Evolutionary conservation across 2,113 vertebrate genomes (phyloP).

Genomic region (Pantherophis guttatus): DNA sequence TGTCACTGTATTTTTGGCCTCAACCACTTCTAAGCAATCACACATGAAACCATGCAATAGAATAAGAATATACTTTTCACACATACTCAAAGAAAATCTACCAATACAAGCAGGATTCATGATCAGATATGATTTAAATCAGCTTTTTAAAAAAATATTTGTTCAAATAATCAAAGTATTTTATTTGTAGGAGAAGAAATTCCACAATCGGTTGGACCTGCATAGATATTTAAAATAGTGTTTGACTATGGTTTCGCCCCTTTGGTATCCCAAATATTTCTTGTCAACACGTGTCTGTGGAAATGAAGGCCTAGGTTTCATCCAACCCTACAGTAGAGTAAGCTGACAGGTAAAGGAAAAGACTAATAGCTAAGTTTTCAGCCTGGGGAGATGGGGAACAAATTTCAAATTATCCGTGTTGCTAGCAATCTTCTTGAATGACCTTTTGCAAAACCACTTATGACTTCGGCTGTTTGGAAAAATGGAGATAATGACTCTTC

Average conservation of each 20-base stretch:
- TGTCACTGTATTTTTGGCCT: background rate
- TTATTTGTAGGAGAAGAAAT: background rate
- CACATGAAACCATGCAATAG: background rate
- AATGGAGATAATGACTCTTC: slow-evolving; percentile 26
- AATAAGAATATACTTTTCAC: background rate
- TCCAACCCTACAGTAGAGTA: background rate
- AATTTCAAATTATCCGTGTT: slow-evolving; percentile 26
- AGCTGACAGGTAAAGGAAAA: slow-evolving; percentile 27
- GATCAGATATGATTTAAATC: background rate
- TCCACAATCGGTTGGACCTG: background rate
- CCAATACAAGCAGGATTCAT: background rate
- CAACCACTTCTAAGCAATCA: background rate
- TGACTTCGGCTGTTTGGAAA: background rate
- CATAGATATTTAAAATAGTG: background rate
- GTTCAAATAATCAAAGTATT: background rate
- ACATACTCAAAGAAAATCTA: background rate
- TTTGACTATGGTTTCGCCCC: background rate
- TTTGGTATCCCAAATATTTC: background rate
- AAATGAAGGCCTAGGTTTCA: background rate
- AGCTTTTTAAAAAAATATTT: background rate
- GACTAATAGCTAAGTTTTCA: slow-evolving; percentile 19
- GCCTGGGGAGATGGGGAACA: slow-evolving; percentile 16
- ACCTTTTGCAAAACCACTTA: slow-evolving; percentile 30
- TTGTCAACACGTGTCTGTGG: background rate
- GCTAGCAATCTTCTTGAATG: slow-evolving; percentile 23